Percentiles rank a stretch among this genome's conserved stretches.
phyloP scores from a whole-genome alignment of 2,888 invertebrate genomes.

The Apantesis nais region DNA sequence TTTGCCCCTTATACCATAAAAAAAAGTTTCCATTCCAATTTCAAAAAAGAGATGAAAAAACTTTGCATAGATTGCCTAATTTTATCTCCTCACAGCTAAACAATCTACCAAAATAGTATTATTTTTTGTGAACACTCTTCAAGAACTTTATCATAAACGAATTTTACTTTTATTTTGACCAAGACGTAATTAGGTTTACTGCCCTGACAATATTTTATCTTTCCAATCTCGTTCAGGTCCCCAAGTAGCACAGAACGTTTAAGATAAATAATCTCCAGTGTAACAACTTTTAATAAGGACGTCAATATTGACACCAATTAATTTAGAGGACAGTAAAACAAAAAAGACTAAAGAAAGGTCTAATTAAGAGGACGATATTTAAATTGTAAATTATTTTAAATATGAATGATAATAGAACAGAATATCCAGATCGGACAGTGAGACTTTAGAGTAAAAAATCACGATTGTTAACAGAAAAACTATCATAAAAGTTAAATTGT shows the following conservation, averaged over 20 bases:
- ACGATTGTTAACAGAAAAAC: background rate
- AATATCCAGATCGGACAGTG: background rate
- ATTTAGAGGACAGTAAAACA: background rate
- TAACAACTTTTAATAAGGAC: background rate
- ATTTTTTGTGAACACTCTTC: background rate
- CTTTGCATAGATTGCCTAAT: no score
- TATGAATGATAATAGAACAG: background rate
- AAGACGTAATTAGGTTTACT: slow-evolving; percentile 42
- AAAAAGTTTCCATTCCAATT: no score
- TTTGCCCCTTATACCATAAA: no score
- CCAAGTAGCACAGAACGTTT: slow-evolving; percentile 1
- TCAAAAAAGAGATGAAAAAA: no score
- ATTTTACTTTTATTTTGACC: slow-evolving; percentile 23
- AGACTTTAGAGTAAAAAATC: background rate
- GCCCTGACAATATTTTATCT: slow-evolving; percentile 31
- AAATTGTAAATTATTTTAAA: background rate
- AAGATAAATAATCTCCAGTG: background rate
- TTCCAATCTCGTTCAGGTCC: slow-evolving; percentile 23
- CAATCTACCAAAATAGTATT: background rate
- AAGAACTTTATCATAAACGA: slow-evolving; percentile 24
- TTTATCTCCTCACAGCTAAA: background rate
- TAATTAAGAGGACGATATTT: background rate
- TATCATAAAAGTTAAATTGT: background rate
- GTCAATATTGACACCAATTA: background rate
- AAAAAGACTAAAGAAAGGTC: background rate